Conservation (phyloP, 35 echinoderm and acorn worm species). For the Ophioderma brevispina region DNA sequence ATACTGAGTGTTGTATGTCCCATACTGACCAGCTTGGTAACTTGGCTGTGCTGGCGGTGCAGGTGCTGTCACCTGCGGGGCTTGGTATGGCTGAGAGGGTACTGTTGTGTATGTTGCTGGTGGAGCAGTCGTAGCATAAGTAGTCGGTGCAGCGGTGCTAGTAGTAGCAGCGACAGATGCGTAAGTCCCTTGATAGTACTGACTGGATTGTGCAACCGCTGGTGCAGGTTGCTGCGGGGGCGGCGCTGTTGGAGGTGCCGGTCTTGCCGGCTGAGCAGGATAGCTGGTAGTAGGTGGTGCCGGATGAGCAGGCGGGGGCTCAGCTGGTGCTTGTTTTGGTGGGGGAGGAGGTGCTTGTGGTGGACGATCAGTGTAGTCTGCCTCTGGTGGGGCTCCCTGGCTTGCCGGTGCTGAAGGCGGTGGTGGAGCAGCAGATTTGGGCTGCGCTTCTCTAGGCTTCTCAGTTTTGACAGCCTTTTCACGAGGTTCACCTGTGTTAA, state of each 20-base stretch:
- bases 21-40: background rate
- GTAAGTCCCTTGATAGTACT: slow-evolving; percentile 24
- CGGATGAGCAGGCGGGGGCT: background rate
- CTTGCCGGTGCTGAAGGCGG: slow-evolving; percentile 33
- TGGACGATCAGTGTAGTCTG: background rate
- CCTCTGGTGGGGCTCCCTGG: background rate
- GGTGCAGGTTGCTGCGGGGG: slow-evolving; percentile 5
- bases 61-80: background rate
- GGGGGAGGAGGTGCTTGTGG: slow-evolving; percentile 1
- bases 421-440: slow-evolving; percentile 24
- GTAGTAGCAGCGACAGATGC: background rate
- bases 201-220: background rate
- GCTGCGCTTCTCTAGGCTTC: background rate
- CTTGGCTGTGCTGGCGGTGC: background rate
- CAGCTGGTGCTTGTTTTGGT: slow-evolving; percentile 22
- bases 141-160: slow-evolving; percentile 3
- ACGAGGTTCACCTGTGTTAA: slow-evolving; percentile 6
- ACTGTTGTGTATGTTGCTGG: slow-evolving; percentile 32
- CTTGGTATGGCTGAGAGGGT: slow-evolving; percentile 7
- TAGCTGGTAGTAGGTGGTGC: background rate
- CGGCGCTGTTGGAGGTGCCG: slow-evolving; percentile 10
- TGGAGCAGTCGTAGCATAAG: background rate
- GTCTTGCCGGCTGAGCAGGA: slow-evolving; percentile 3
- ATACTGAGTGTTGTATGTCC: background rate
- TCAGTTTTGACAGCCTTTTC: slow-evolving; percentile 37